A percentile compares a stretch with the other conserved stretches of the same genome.
Evolutionary conservation across 2,888 invertebrate genomes (phyloP).

Genomic region (Axea sp.): DNA sequence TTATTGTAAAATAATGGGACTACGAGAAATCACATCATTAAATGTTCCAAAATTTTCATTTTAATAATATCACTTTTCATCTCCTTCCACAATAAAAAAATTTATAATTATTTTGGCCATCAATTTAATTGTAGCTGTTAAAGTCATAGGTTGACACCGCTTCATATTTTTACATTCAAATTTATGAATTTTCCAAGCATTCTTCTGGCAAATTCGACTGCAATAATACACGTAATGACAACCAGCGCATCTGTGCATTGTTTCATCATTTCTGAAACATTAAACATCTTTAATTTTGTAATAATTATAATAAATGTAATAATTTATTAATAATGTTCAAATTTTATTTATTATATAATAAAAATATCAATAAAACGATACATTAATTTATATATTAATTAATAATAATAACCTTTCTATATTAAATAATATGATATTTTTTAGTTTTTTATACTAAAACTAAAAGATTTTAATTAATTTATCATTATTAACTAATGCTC

Average conservation of each 20-base stretch:
- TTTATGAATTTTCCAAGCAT: slow-evolving; percentile 91
- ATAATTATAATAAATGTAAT: neutral
- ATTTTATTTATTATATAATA: too few relatives aligned
- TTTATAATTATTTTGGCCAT: slow-evolving; percentile 88
- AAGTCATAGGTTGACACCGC: slow-evolving; percentile 78
- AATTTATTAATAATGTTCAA: too few relatives aligned
- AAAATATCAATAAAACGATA: too few relatives aligned
- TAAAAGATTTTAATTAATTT: too few relatives aligned
- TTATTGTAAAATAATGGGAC: too few relatives aligned
- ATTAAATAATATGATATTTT: too few relatives aligned
- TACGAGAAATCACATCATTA: slow-evolving; percentile 94
- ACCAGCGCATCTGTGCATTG: slow-evolving; percentile 21
- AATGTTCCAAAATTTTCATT: slow-evolving; percentile 87
- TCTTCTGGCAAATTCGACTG: slow-evolving; percentile 88
- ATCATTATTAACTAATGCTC: too few relatives aligned
- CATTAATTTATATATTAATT: neutral
- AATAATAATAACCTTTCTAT: too few relatives aligned
- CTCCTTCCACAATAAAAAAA: slow-evolving; percentile 85
- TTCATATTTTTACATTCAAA: slow-evolving; percentile 88
- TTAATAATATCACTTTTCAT: slow-evolving; percentile 85
- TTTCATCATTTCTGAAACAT: slow-evolving; percentile 1
- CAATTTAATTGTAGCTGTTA: slow-evolving; percentile 91
- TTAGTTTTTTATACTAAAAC: too few relatives aligned
- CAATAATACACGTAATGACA: slow-evolving; percentile 93
- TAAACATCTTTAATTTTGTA: neutral